Conservation (phyloP, 2,113 vertebrate species). For the Cariama cristata region DNA sequence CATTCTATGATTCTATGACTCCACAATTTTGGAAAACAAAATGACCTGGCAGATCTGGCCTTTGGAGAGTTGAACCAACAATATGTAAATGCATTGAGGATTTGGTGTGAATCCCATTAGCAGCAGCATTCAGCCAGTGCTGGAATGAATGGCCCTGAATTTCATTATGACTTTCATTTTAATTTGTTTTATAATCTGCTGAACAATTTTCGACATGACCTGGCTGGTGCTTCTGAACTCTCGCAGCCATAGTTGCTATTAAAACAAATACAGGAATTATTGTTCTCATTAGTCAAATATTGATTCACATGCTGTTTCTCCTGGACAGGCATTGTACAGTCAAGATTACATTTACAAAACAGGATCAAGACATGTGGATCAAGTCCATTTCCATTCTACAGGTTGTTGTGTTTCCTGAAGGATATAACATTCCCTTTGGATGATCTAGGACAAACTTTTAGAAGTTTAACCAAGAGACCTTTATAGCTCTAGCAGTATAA, state of each 20-base stretch:
- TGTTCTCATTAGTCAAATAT: background rate
- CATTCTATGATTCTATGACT: no score
- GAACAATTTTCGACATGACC: background rate
- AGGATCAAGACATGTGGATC: accelerated
- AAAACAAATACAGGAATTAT: background rate
- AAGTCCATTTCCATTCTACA: background rate
- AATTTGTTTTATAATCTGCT: conserved; percentile 49
- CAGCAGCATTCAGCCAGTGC: background rate
- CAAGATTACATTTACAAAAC: background rate
- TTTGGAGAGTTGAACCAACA: background rate
- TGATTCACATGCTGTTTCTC: background rate
- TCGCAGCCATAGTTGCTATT: background rate
- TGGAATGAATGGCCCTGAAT: background rate
- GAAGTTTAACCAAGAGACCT: background rate
- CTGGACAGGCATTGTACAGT: background rate
- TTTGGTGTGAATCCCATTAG: background rate
- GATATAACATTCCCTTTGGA: background rate
- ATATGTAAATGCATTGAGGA: background rate
- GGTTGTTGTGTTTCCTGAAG: background rate
- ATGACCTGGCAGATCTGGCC: background rate
- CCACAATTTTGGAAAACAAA: background rate
- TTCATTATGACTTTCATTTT: conserved; percentile 5
- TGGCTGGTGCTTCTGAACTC: background rate
- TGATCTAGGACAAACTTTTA: background rate
- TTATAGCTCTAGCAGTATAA: background rate